These are phyloP conservation scores for Keiferia lycopersicella DNA, from an alignment of 2,888 invertebrate species.

Conservation along the genomic window DNA sequence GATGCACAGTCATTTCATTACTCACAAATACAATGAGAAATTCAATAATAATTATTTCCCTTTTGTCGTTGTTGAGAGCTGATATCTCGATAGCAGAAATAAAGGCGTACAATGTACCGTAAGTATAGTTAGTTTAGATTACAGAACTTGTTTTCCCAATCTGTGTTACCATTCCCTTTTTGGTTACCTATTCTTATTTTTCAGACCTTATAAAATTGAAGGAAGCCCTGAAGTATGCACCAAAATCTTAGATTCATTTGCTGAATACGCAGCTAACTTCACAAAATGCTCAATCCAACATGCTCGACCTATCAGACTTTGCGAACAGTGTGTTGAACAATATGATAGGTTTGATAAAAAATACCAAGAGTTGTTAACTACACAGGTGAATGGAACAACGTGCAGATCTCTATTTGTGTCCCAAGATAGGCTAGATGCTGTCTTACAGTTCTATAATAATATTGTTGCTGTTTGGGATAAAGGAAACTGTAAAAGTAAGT, in stretches of 20 bases:
- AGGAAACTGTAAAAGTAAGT: constrained; percentile 83
- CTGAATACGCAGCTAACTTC: constrained; percentile 79
- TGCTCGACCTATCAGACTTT: constrained; percentile 83
- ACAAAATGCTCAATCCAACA: constrained; percentile 82
- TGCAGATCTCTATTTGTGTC: constrained; percentile 82
- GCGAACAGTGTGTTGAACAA: constrained; percentile 79
- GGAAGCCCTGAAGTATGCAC: constrained; percentile 52
- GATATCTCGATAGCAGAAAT: neutral
- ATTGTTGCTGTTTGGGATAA: constrained; percentile 81
- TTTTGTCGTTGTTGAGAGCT: neutral
- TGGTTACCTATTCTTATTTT: constrained; percentile 29
- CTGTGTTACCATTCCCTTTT: neutral
- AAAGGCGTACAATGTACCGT: neutral
- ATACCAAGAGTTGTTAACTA: constrained; percentile 74
- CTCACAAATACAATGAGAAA: neutral
- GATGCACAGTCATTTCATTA: neutral
- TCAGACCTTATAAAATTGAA: constrained; percentile 43
- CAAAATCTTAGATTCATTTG: constrained; percentile 67
- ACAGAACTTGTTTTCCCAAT: neutral
- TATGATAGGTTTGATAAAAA: constrained; percentile 76
- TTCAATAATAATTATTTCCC: neutral
- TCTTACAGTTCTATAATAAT: constrained; percentile 79
- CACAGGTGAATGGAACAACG: constrained; percentile 72
- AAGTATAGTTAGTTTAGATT: neutral
- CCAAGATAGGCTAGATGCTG: constrained; percentile 83